Evolutionary conservation across 1,140 invertebrate genomes (phyloP), one percentile per base, ranked within the genome.

Genomic region (Andricus grossulariae): DNA sequence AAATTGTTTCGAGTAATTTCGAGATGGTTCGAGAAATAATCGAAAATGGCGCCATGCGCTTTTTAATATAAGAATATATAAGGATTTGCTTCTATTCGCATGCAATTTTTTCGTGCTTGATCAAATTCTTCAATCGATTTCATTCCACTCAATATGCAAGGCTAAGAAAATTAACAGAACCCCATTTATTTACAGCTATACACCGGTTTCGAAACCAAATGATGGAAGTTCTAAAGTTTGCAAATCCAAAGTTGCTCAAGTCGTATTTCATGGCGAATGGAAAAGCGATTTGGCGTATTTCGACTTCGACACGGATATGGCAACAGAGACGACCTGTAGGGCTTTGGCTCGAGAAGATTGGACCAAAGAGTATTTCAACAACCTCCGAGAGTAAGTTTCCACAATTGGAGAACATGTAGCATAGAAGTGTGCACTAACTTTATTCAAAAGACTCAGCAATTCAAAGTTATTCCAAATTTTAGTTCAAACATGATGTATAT

Each of bases 301-400:
- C n/a, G 60, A 66, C 25, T 66, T 66, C 16, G 60, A 66, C 32
- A 66, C 60, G 10, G 60, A 66, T 25, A 39, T 66, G 39, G 25
- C 32, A 8, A 66, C 60, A 39, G 39, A n/a, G 15, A 16, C 16
- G 39, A 66, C 25, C 21, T 66, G 60, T 39, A 25, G 39, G 16
- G 25, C 21, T 66, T 66, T 66, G 15, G 60, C 60, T 66, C 6
- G 32, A n/a, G 60, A 66, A 66, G 60, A 66, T 39, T 66, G 60
- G 60, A 66, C 25, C n/a, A 32, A 66, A 32, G 25, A 66, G 6
- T 66, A 39, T 32, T 66, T 66, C 60, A 32, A 32, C 15, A n/a
- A 66, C 15, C 60, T 66, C 39, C 60, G 60, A 66, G 60, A 66
- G 60, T 66, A 39, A 66, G n/a, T 66, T 39, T 60, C 3, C 13